These are phyloP conservation scores for Aricia artaxerxes DNA, from an alignment of 2,888 invertebrate species.

Conservation along the genomic window DNA sequence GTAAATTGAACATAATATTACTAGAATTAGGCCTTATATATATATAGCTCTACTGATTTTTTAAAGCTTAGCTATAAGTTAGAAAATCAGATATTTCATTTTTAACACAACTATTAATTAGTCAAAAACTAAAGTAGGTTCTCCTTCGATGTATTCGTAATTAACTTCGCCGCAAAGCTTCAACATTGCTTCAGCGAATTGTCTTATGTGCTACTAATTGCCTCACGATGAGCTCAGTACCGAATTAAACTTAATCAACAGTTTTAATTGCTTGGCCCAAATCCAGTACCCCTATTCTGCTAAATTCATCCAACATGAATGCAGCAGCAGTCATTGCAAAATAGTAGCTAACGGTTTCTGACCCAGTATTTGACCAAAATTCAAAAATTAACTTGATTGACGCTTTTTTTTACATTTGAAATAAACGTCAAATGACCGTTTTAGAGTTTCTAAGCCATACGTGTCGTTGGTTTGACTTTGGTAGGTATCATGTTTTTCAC, in stretches of 20 bases:
- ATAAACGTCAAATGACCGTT: background rate
- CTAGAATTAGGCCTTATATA: too few species aligned
- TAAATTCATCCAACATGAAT: background rate
- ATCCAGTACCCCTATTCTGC: background rate
- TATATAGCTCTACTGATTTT: too few species aligned
- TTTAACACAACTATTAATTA: too few species aligned
- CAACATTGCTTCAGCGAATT: background rate
- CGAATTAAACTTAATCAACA: constrained; percentile 8
- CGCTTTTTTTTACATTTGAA: background rate
- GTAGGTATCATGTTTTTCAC: too few species aligned
- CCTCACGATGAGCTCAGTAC: constrained; percentile 16
- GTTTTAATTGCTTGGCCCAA: constrained; percentile 20
- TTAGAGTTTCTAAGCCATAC: too few species aligned
- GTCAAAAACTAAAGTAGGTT: background rate
- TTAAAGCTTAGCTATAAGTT: too few species aligned
- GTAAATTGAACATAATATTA: too few species aligned
- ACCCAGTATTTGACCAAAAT: too few species aligned
- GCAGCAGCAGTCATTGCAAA: background rate
- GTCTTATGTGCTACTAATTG: constrained; percentile 2
- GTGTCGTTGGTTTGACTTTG: too few species aligned
- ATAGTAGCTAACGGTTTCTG: too few species aligned
- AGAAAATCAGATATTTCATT: too few species aligned
- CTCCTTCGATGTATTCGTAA: background rate
- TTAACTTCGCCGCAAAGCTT: background rate
- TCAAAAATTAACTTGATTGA: background rate